phyloP scores from a whole-genome alignment of 1,140 invertebrate species.

The Bursaphelenchus mucronatus region DNA sequence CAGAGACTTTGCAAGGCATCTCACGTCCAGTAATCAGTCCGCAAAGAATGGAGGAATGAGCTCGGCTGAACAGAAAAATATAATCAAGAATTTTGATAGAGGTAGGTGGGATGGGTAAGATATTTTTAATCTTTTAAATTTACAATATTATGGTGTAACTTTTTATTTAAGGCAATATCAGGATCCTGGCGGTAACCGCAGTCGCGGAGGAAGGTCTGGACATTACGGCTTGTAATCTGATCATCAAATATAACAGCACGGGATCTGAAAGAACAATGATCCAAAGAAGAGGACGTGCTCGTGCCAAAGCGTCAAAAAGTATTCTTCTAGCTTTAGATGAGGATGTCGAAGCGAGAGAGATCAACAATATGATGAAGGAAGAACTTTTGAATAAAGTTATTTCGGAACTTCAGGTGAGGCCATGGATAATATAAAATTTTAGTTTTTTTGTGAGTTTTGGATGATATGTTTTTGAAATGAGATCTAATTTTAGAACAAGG shows the following conservation, averaged over 20 bases:
- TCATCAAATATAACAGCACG: slow-evolving; percentile 62
- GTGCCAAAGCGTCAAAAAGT: slow-evolving; percentile 31
- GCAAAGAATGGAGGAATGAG: slow-evolving; percentile 33
- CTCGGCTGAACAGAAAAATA: slow-evolving; percentile 23
- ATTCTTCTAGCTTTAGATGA: slow-evolving; percentile 39
- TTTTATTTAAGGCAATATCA: slow-evolving; percentile 61
- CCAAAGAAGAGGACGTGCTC: slow-evolving; percentile 60
- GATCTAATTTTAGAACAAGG: slow-evolving; percentile 15
- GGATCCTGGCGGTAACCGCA: slow-evolving; percentile 64
- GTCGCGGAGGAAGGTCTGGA: slow-evolving; percentile 63
- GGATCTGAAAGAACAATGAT: slow-evolving; percentile 62
- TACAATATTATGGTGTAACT: slow-evolving; percentile 52
- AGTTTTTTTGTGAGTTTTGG: slow-evolving; percentile 18
- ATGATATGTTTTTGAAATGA: not conserved
- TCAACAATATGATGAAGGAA: slow-evolving; percentile 45
- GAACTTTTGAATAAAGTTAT: slow-evolving; percentile 32
- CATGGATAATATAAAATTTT: slow-evolving; percentile 2
- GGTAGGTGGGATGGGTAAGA: slow-evolving; percentile 8
- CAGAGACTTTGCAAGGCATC: slow-evolving; percentile 21
- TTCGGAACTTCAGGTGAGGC: slow-evolving; percentile 23
- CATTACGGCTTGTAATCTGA: slow-evolving; percentile 62
- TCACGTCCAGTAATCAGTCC: slow-evolving; percentile 39
- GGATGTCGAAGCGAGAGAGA: slow-evolving; percentile 31
- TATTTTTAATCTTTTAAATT: too few relatives aligned
- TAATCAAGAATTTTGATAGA: slow-evolving; percentile 29